phyloP scores from a whole-genome alignment of 2,113 vertebrate species.

The Tachuris rubrigastra region DNA sequence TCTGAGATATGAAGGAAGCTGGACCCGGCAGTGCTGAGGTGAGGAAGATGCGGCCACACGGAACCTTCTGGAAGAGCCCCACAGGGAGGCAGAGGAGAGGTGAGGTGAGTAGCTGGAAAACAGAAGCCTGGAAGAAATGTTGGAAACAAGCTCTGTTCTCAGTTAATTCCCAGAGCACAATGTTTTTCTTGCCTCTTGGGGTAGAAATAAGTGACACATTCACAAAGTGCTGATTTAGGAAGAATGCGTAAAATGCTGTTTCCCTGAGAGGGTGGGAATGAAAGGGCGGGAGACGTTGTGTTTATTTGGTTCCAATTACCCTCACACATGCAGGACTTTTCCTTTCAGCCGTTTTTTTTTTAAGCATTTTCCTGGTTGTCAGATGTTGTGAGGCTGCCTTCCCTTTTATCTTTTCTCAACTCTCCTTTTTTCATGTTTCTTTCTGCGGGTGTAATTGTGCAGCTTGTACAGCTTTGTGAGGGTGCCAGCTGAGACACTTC shows the following conservation, averaged over 20 bases:
- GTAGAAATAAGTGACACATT: slow-evolving; percentile 21
- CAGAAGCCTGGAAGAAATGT: not conserved
- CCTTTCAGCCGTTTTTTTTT: not conserved
- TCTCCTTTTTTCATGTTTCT: not conserved
- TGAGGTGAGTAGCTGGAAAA: not conserved
- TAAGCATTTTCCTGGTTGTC: not conserved
- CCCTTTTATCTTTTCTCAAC: not conserved
- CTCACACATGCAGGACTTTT: not conserved
- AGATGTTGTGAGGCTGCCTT: not conserved
- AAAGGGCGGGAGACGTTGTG: not conserved
- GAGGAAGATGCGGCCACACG: rapidly evolving
- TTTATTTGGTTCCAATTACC: not conserved
- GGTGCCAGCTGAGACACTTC: not conserved
- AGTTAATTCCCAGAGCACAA: not conserved
- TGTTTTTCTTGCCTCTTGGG: not conserved
- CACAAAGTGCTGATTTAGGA: not conserved
- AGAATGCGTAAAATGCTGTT: not conserved
- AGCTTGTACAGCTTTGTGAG: not conserved
- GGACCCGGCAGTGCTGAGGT: rapidly evolving
- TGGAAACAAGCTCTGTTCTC: not conserved
- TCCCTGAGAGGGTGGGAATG: not conserved
- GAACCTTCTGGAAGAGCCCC: not conserved
- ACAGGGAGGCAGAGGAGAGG: rapidly evolving
- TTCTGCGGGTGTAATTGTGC: not conserved
- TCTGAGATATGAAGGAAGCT: rapidly evolving